phyloP scores from a whole-genome alignment of 2,888 invertebrate species.

The Xestia sexstrigata region DNA sequence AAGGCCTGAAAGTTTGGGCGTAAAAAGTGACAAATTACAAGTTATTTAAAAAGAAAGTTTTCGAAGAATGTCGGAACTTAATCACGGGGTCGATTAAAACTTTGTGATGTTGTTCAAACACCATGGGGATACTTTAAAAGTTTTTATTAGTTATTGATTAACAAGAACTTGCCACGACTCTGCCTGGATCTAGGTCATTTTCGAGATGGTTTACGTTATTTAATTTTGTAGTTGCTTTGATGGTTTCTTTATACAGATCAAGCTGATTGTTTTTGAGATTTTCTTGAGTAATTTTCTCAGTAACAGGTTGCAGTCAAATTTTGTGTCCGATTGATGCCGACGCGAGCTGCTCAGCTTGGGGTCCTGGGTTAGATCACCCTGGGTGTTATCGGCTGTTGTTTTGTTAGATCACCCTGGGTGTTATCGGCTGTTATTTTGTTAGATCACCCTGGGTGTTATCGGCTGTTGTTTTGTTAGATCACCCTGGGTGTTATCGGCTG shows the following conservation, averaged over 20 bases:
- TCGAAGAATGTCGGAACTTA: constrained; percentile 60
- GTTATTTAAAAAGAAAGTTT: constrained; percentile 61
- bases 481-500: too few species aligned
- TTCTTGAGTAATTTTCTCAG: not conserved
- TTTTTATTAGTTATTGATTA: constrained; percentile 65
- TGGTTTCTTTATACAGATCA: not conserved
- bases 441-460: too few species aligned
- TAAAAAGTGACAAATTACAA: constrained; percentile 67
- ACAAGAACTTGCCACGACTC: constrained; percentile 36
- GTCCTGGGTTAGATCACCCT: too few species aligned
- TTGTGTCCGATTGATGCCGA: not conserved
- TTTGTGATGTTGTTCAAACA: constrained; percentile 60
- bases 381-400: too few species aligned
- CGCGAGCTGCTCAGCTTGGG: too few species aligned
- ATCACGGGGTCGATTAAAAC: constrained; percentile 67
- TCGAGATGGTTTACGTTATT: not conserved
- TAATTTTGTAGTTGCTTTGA: not conserved
- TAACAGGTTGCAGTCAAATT: not conserved
- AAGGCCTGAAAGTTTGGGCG: constrained; percentile 47
- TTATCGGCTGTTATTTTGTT: too few species aligned
- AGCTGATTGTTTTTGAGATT: not conserved
- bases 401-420: too few species aligned
- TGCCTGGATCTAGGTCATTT: constrained; percentile 19
- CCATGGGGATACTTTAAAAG: constrained; percentile 57
- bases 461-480: too few species aligned